These are phyloP conservation scores for Galerucella pusilla DNA, from an alignment of 2,888 invertebrate species.

Conservation along the genomic window DNA sequence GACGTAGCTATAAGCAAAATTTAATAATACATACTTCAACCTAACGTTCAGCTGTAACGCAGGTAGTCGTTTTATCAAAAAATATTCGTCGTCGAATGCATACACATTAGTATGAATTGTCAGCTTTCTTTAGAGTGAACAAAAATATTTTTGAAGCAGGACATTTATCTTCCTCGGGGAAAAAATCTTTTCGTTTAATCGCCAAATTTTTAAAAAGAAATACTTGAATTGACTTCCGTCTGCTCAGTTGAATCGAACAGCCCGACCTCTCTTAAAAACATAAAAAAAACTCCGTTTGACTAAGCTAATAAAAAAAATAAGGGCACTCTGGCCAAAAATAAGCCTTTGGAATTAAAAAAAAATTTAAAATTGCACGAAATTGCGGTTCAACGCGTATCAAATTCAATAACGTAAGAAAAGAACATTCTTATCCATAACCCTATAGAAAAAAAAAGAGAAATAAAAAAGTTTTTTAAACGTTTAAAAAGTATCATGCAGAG, in stretches of 20 bases:
- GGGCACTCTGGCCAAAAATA: constrained; percentile 34
- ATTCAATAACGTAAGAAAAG: constrained; percentile 28
- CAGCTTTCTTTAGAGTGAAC: too few species aligned
- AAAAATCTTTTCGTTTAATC: not conserved
- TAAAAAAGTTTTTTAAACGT: constrained; percentile 38
- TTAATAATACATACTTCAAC: too few species aligned
- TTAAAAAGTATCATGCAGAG: constrained; percentile 50
- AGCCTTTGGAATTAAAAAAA: constrained; percentile 16
- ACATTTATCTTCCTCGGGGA: not conserved
- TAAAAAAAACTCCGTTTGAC: constrained; percentile 22
- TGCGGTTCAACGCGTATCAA: constrained; percentile 27
- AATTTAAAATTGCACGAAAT: constrained; percentile 27
- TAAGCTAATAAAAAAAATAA: constrained; percentile 36
- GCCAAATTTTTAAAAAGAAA: constrained; percentile 25
- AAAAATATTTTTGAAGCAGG: constrained; percentile 8
- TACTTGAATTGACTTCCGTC: constrained; percentile 33
- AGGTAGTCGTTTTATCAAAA: too few species aligned
- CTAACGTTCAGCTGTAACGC: too few species aligned
- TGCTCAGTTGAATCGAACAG: constrained; percentile 29
- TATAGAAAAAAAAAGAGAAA: constrained; percentile 33
- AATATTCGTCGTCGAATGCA: too few species aligned
- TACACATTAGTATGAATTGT: too few species aligned
- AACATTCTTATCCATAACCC: constrained; percentile 29
- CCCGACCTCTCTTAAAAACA: constrained; percentile 31
- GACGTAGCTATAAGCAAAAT: too few species aligned